Evolutionary conservation across 2,113 vertebrate species (phyloP).

Genomic region (Bos indicus): DNA sequence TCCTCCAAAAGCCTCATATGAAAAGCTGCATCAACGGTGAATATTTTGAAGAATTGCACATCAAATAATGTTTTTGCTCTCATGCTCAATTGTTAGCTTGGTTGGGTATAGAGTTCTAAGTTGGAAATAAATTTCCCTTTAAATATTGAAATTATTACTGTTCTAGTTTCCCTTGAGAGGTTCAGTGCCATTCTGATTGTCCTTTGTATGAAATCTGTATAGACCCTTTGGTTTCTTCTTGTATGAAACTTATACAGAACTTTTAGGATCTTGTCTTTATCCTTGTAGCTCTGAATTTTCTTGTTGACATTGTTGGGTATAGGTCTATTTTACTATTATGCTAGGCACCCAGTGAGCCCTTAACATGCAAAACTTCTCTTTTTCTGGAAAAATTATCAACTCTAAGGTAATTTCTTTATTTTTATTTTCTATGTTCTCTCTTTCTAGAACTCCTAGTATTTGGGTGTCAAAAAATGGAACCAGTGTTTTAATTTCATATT

Average conservation of each 20-base stretch:
- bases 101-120: background rate
- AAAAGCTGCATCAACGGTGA: background rate
- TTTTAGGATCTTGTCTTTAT: background rate
- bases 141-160: background rate
- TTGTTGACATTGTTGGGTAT: background rate
- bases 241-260: background rate
- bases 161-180: background rate
- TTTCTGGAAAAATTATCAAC: background rate
- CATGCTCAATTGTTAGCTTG: background rate
- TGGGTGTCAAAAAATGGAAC: background rate
- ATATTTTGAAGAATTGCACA: background rate
- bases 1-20: background rate
- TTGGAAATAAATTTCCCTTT: background rate
- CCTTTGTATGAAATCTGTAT: background rate
- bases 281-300: background rate
- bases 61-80: background rate
- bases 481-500: background rate
- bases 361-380: background rate
- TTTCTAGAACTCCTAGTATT: background rate
- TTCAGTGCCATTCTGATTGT: background rate
- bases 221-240: background rate
- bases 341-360: background rate
- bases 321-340: background rate
- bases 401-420: background rate
- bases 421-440: background rate